phyloP scores from a whole-genome alignment of 2,113 vertebrate genomes.

The Anguilla japonica region DNA sequence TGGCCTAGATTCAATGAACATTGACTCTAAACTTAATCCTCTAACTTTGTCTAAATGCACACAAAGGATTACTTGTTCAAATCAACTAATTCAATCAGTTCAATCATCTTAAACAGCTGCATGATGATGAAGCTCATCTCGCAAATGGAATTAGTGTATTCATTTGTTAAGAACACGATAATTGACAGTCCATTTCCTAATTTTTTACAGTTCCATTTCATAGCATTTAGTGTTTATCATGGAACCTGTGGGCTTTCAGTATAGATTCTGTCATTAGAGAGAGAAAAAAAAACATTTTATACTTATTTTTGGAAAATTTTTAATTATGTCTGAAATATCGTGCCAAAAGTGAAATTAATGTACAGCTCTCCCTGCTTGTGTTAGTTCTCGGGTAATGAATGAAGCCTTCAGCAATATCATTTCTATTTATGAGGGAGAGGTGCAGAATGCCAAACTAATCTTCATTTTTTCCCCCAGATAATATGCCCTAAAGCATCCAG shows the following conservation, averaged over 20 bases:
- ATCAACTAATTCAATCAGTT: too few species aligned
- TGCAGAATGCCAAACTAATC: neutral
- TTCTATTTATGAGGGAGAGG: slow-evolving; percentile 21
- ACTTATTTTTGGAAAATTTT: neutral
- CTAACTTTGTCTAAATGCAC: too few species aligned
- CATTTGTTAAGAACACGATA: neutral
- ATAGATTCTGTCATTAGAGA: neutral
- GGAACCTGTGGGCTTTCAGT: neutral
- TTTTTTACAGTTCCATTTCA: neutral
- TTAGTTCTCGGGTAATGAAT: slow-evolving; percentile 9
- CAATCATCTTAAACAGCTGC: too few species aligned
- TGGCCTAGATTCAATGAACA: too few species aligned
- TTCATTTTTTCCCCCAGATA: neutral
- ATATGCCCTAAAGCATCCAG: slow-evolving; percentile 15
- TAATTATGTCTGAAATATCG: neutral
- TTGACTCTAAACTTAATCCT: too few species aligned
- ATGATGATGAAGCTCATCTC: too few species aligned
- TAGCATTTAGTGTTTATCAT: neutral
- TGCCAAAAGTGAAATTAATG: slow-evolving; percentile 11
- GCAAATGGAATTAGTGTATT: too few species aligned
- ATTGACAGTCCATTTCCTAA: neutral
- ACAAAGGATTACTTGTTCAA: too few species aligned
- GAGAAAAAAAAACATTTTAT: neutral
- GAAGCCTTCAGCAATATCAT: slow-evolving; percentile 16
- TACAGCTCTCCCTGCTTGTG: neutral